Percentiles rank a stretch among this genome's conserved stretches.
Evolutionary conservation across 2,113 vertebrate genomes (phyloP).

Genomic region (Centropristis striata): DNA sequence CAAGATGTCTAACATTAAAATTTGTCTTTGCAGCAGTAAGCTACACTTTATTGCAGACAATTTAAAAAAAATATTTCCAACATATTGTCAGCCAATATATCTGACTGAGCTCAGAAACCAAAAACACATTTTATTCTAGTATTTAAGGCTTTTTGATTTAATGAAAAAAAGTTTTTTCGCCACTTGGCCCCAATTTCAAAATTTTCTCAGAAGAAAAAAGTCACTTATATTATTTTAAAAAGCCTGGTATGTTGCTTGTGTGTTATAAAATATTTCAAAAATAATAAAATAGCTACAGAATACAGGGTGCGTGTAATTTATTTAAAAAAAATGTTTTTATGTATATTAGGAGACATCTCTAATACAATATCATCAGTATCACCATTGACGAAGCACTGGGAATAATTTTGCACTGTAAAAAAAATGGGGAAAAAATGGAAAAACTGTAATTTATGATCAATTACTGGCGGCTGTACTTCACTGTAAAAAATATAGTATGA

Average conservation of each 20-base stretch:
- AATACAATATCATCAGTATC: neutral
- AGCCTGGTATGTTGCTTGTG: neutral
- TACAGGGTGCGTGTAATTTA: neutral
- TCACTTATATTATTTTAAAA: neutral
- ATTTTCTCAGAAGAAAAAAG: neutral
- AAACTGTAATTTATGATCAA: too few relatives aligned
- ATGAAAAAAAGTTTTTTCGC: neutral
- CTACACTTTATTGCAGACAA: neutral
- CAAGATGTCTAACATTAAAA: neutral
- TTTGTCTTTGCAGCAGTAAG: neutral
- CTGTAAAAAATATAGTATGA: too few relatives aligned
- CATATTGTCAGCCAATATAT: neutral
- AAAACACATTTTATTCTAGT: neutral
- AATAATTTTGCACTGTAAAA: neutral
- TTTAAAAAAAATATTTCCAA: neutral
- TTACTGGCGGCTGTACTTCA: too few relatives aligned
- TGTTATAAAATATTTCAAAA: neutral
- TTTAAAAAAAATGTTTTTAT: neutral
- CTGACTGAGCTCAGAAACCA: neutral
- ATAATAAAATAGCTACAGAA: neutral
- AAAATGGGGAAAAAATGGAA: too few relatives aligned
- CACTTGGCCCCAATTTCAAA: neutral
- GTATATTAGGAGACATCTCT: neutral
- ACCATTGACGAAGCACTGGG: neutral
- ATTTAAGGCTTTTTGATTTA: neutral